Conservation (phyloP, 2,113 vertebrate genomes). For the Nicator chloris region DNA sequence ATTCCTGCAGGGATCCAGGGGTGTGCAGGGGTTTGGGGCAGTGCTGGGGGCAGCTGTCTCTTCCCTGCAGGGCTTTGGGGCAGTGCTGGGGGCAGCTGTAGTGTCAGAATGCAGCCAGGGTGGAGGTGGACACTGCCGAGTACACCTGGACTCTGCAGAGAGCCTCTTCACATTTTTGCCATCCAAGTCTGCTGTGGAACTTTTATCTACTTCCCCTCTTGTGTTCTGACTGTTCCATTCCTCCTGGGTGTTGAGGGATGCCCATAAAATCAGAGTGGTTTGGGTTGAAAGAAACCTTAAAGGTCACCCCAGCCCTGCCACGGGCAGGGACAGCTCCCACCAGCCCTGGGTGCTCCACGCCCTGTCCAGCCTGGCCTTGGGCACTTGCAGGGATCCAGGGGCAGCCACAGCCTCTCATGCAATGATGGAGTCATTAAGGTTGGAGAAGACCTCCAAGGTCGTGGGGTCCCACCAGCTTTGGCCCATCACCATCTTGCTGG, state of each 20-base stretch:
- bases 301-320: neutral
- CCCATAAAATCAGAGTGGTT: neutral
- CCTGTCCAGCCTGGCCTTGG: neutral
- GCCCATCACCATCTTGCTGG: neutral
- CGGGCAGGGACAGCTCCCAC: neutral
- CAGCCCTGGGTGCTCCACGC: accelerated
- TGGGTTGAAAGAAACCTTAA: neutral
- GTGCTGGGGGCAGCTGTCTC: too few species aligned
- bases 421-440: neutral
- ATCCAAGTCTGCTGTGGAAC: neutral
- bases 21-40: too few species aligned
- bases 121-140: neutral
- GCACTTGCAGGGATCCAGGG: neutral
- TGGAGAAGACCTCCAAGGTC: neutral
- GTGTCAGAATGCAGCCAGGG: neutral
- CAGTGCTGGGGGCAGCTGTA: neutral
- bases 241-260: neutral
- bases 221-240: neutral
- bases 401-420: neutral
- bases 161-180: neutral
- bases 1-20: too few species aligned
- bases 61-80: too few species aligned
- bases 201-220: neutral
- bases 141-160: neutral
- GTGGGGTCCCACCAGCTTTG: neutral